Evolutionary conservation across 1,140 invertebrate genomes (phyloP).

Genomic region (Drosophila sechellia): DNA sequence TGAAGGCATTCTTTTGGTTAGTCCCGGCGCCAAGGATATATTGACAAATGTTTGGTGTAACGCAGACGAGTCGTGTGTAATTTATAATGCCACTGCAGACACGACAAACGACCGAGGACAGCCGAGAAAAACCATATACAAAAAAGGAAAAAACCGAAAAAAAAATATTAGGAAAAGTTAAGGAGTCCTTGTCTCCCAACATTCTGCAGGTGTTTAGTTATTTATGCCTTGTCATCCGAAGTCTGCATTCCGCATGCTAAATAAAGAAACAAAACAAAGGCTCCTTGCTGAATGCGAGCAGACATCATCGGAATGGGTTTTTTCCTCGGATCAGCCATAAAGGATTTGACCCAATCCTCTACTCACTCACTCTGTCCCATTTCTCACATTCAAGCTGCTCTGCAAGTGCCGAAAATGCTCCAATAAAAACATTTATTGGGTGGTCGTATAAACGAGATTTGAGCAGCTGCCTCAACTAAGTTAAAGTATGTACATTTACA

Average conservation of each 20-base stretch:
- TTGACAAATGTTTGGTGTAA: slow-evolving; percentile 70
- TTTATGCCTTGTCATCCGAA: slow-evolving; percentile 79
- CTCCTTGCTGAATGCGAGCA: slow-evolving; percentile 34
- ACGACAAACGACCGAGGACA: slow-evolving; percentile 57
- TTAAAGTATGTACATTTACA: slow-evolving; percentile 31
- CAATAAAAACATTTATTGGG: slow-evolving; percentile 63
- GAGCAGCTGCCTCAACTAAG: slow-evolving; percentile 28
- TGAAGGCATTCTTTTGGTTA: slow-evolving; percentile 35
- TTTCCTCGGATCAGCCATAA: slow-evolving; percentile 23
- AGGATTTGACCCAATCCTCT: slow-evolving; percentile 61
- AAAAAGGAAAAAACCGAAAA: neutral
- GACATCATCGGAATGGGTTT: slow-evolving; percentile 34
- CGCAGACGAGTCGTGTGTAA: slow-evolving; percentile 60
- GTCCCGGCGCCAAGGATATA: slow-evolving; percentile 29
- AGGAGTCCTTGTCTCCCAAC: slow-evolving; percentile 41
- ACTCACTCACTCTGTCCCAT: slow-evolving; percentile 19
- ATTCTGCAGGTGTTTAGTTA: slow-evolving; percentile 81
- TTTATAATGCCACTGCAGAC: slow-evolving; percentile 74
- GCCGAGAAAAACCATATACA: slow-evolving; percentile 23
- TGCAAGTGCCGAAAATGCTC: slow-evolving; percentile 44
- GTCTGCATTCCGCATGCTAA: slow-evolving; percentile 52
- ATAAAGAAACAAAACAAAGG: slow-evolving; percentile 63
- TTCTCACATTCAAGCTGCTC: slow-evolving; percentile 37
- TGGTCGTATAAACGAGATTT: slow-evolving; percentile 45
- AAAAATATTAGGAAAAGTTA: slow-evolving; percentile 7